Conservation (phyloP, 2,888 invertebrate species). For the Agrotis clavis region DNA sequence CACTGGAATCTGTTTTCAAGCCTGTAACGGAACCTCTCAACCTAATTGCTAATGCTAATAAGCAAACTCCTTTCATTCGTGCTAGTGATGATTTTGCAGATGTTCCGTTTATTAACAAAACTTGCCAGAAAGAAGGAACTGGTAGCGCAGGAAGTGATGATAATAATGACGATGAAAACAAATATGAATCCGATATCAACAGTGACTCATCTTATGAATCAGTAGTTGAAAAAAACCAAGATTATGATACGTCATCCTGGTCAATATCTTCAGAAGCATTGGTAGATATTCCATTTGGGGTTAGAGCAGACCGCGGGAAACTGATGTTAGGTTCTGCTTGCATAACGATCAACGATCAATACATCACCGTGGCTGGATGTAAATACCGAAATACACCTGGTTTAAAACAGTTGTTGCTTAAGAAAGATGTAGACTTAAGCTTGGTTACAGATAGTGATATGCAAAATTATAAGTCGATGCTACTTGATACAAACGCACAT, state of each 20-base stretch:
- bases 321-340: slow-evolving; percentile 9
- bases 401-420: no score
- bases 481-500: slow-evolving; percentile 5
- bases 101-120: no score
- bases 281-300: neutral
- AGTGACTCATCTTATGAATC: neutral
- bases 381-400: no score
- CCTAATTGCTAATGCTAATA: no score
- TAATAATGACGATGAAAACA: neutral
- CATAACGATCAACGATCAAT: slow-evolving; percentile 5
- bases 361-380: neutral
- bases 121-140: no score
- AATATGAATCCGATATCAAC: neutral
- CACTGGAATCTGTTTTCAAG: no score
- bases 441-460: neutral
- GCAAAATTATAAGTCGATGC: neutral
- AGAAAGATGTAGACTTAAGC: no score
- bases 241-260: neutral
- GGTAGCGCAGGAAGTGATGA: no score
- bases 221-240: neutral
- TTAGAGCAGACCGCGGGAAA: neutral
- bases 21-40: no score
- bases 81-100: no score
- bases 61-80: no score
- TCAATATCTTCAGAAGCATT: slow-evolving; percentile 5